phyloP scores from a whole-genome alignment of 2,113 vertebrate genomes.

The Pelecanus crispus region DNA sequence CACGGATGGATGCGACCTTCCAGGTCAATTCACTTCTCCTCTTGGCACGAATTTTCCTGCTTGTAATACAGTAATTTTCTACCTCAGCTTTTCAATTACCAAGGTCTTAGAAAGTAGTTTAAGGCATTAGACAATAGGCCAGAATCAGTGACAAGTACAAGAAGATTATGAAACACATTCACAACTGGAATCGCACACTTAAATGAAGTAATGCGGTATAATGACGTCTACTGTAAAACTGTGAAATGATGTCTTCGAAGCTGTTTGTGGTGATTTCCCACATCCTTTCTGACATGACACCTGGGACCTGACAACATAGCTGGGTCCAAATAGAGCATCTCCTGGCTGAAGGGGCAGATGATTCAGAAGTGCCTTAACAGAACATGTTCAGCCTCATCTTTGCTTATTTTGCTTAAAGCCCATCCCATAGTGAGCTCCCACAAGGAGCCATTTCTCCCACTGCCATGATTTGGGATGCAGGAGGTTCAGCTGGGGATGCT shows the following conservation, averaged over 20 bases:
- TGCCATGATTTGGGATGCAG: neutral
- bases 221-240: constrained; percentile 4
- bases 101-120: constrained; percentile 15
- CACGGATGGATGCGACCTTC: neutral
- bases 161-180: constrained; percentile 3
- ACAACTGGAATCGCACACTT: neutral
- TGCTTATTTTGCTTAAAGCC: neutral
- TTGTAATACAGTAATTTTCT: constrained; percentile 36
- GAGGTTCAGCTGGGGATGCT: neutral
- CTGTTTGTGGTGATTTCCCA: neutral
- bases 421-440: neutral
- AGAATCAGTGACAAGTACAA: neutral
- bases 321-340: neutral
- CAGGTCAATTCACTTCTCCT: constrained; percentile 32
- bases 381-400: neutral
- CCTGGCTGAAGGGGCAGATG: neutral
- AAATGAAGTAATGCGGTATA: neutral
- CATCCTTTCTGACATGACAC: neutral
- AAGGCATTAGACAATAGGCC: constrained; percentile 13
- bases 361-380: neutral
- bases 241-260: constrained; percentile 13
- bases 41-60: neutral
- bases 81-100: constrained; percentile 47
- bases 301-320: neutral
- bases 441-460: neutral